A percentile compares a stretch with the other conserved stretches of the same genome.
These are phyloP conservation scores for Episyrphus balteatus DNA, from an alignment of 1,140 invertebrate species.

Conservation along the genomic window DNA sequence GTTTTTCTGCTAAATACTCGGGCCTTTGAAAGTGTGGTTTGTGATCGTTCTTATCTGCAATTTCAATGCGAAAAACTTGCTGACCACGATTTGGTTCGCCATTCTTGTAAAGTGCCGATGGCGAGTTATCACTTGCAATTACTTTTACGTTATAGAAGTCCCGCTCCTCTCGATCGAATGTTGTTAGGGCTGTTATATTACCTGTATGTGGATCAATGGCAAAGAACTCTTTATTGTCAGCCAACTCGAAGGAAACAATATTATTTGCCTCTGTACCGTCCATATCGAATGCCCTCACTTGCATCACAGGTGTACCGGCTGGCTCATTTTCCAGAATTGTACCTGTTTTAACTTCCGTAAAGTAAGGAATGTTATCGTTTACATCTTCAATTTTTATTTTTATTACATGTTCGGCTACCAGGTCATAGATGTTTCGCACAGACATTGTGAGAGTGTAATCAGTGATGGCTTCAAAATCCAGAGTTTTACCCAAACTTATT, in stretches of 20 bases:
- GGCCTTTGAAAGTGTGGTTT: conserved; percentile 63
- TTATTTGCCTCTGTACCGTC: conserved; percentile 75
- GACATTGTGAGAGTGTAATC: conserved; percentile 73
- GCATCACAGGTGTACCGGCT: conserved; percentile 68
- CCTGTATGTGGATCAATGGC: conserved; percentile 69
- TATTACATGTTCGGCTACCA: conserved; percentile 65
- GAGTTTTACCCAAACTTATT: conserved; percentile 55
- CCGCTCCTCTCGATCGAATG: conserved; percentile 69
- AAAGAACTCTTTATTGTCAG: conserved; percentile 59
- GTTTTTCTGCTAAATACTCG: conserved; percentile 62
- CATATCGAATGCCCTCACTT: conserved; percentile 72
- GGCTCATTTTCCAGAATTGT: conserved; percentile 75
- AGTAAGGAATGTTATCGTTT: conserved; percentile 79
- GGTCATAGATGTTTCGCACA: conserved; percentile 68
- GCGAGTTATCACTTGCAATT: conserved; percentile 72
- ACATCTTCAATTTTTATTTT: conserved; percentile 70
- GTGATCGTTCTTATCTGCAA: conserved; percentile 88
- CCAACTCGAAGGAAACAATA: conserved; percentile 64
- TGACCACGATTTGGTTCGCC: conserved; percentile 59
- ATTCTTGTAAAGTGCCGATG: conserved; percentile 57
- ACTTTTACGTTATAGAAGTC: conserved; percentile 76
- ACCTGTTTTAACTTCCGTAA: conserved; percentile 63
- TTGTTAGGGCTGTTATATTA: conserved; percentile 64
- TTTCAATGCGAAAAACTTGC: conserved; percentile 71
- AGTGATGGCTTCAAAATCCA: conserved; percentile 75